Evolutionary conservation across 2,888 invertebrate species (phyloP), one percentile per base, ranked within the genome.

Genomic region (Cheilosia vulpina): DNA sequence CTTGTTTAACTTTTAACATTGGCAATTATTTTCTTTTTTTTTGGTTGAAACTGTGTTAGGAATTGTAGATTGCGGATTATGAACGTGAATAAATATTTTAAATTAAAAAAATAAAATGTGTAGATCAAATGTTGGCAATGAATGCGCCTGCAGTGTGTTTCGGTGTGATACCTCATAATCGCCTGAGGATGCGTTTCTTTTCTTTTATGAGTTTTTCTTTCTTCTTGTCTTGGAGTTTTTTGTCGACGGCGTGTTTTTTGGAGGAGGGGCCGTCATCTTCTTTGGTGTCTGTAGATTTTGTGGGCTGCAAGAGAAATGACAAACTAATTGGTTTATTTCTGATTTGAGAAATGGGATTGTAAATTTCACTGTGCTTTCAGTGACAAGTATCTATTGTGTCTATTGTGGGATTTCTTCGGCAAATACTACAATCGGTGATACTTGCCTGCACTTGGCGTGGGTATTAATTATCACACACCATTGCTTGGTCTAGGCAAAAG

Each of bases 191-290:
- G 92, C 96, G 95, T 92, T 96, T 97, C 92, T 97, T 97, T 90
- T 97, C 97, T 93, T 96, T 97, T 89, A 95, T 93, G 89, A 95
- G 93, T 91, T 93, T 95, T 82, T 92, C 92, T 85, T 92, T 95
- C 90, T 95, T 95, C 91, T 95, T 95, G 88, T 96, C 96, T 27
- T 95, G 95, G 15, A 94, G 91, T 93, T 95, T 96, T 92, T 95
- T 96, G 90, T 96, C 96, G 76, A 95, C 95, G n/a, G 96, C 96
- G 92, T 96, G 96, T 91, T 97, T 97, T 93, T 97, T 97, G 69
- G 96, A 96, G 90, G 95, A 93, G 63, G 97, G 97, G 50, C 96
- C 96, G 88, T 94, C 95, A 85, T 93, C 93, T 31, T 93, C 92
- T 89, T 92, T 92, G 87, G 90, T 88, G 88, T 92, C 91, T 76